Evolutionary conservation across 2,113 vertebrate genomes (phyloP).

Genomic region (Phrynosoma platyrhinos): DNA sequence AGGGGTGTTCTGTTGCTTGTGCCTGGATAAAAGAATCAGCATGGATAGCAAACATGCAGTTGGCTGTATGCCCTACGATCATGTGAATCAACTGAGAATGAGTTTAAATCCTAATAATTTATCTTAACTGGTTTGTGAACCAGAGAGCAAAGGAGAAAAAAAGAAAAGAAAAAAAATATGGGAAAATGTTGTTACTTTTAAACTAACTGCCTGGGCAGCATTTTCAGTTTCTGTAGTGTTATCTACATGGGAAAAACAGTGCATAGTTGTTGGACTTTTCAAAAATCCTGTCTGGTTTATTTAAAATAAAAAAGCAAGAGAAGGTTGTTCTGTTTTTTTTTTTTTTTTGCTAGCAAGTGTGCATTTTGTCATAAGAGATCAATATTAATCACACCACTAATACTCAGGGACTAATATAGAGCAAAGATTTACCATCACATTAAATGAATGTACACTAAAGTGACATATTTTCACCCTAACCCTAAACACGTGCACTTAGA

Average conservation of each 20-base stretch:
- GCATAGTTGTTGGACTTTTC: neutral
- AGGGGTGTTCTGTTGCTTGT: neutral
- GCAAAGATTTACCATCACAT: neutral
- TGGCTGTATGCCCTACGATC: conserved; percentile 1
- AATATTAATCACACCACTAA: neutral
- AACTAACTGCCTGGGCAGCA: neutral
- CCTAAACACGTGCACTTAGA: neutral
- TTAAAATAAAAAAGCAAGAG: neutral
- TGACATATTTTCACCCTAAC: no score
- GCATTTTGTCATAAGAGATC: neutral
- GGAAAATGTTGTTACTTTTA: neutral
- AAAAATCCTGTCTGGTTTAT: neutral
- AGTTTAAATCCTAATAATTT: conserved; percentile 22
- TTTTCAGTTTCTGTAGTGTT: conserved; percentile 8
- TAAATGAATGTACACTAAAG: neutral
- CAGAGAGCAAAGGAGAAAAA: neutral
- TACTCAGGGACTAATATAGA: neutral
- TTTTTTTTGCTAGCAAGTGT: neutral
- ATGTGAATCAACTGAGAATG: neutral
- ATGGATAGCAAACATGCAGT: neutral
- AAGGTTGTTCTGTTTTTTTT: neutral
- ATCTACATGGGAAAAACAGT: neutral
- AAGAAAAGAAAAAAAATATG: conserved; percentile 34
- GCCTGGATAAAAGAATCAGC: conserved; percentile 16
- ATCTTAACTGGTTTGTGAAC: neutral